Percentiles rank a stretch among this genome's conserved stretches.
phyloP scores from a whole-genome alignment of 2,113 vertebrate genomes.

The Hylia prasina region DNA sequence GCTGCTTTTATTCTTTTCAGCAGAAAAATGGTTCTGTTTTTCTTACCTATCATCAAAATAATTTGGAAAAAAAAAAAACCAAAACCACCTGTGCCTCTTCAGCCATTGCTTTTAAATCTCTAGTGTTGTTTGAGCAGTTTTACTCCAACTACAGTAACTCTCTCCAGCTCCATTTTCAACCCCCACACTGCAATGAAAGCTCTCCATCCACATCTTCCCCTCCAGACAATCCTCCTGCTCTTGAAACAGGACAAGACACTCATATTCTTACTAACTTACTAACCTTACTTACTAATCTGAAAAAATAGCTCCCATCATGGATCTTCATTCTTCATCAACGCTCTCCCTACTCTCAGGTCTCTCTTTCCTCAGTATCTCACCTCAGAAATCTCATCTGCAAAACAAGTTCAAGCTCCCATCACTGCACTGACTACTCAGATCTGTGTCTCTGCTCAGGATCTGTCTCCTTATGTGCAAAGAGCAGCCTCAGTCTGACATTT shows the following conservation, averaged over 20 bases:
- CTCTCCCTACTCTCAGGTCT: not conserved
- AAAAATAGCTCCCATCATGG: no score
- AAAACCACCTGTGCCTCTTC: not conserved
- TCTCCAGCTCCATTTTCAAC: not conserved
- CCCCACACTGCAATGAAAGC: not conserved
- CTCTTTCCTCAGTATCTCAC: not conserved
- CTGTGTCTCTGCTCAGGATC: not conserved
- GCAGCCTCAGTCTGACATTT: not conserved
- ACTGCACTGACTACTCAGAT: not conserved
- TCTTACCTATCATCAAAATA: not conserved
- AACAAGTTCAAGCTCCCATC: not conserved
- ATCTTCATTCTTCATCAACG: not conserved
- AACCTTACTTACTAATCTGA: not conserved
- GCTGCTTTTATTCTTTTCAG: not conserved
- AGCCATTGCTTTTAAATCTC: not conserved
- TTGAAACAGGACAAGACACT: not conserved
- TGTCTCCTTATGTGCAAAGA: not conserved
- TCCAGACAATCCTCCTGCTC: not conserved
- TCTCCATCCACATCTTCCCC: not conserved
- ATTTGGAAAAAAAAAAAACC: accelerated
- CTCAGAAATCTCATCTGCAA: not conserved
- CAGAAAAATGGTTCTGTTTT: not conserved
- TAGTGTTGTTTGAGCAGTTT: not conserved
- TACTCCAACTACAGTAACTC: not conserved
- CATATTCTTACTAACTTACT: not conserved